A percentile compares a stretch with the other conserved stretches of the same genome.
Evolutionary conservation across 1,140 invertebrate genomes (phyloP).

Genomic region (Homarus americanus): DNA sequence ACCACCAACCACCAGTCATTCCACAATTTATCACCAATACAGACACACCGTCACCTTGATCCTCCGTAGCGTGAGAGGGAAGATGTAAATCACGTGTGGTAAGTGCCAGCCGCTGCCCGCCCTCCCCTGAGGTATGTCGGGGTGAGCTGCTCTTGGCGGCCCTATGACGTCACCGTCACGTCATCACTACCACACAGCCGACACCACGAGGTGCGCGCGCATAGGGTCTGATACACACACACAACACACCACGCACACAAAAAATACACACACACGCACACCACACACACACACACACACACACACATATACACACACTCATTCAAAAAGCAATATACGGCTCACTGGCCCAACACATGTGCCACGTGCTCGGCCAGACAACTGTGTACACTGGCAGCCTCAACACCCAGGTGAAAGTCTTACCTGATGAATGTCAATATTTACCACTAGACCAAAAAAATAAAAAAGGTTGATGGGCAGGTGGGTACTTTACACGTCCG

Average conservation of each 20-base stretch:
- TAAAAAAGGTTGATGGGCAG: too few species aligned
- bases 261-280: background rate
- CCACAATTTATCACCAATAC: background rate
- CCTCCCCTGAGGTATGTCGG: background rate
- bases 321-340: background rate
- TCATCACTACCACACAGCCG: background rate
- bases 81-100: background rate
- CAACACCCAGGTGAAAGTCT: background rate
- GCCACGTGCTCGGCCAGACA: too few species aligned
- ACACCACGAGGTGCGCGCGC: too few species aligned
- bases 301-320: background rate
- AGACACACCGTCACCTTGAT: background rate
- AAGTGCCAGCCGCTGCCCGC: background rate
- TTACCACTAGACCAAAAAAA: too few species aligned
- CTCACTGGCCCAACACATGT: too few species aligned
- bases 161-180: background rate
- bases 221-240: background rate
- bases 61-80: background rate
- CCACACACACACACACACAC: background rate
- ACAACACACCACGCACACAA: background rate
- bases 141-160: background rate
- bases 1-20: background rate
- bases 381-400: too few species aligned
- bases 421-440: background rate
- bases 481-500: too few species aligned